phyloP scores from a whole-genome alignment of 2,113 vertebrate species.

The Entomyzon cyanotis region DNA sequence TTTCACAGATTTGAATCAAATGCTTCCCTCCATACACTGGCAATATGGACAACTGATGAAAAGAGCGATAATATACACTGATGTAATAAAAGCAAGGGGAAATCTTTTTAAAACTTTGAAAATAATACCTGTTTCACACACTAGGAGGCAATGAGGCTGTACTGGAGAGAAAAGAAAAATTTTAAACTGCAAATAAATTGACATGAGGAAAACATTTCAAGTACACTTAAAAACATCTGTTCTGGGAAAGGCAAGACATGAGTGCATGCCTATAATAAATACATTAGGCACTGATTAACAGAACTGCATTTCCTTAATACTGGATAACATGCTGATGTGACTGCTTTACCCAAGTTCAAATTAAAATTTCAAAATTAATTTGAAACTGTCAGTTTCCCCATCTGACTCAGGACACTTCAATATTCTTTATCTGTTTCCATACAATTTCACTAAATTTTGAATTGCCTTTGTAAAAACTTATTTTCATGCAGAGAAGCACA shows the following conservation, averaged over 20 bases:
- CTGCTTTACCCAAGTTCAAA: neutral
- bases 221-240: neutral
- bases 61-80: neutral
- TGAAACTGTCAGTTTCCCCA: neutral
- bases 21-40: neutral
- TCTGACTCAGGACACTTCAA: neutral
- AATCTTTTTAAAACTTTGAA: neutral
- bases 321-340: neutral
- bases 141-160: neutral
- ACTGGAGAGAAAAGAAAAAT: neutral
- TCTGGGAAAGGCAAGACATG: neutral
- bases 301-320: neutral
- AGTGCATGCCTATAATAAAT: neutral
- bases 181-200: neutral
- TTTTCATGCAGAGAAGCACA: neutral
- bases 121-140: neutral
- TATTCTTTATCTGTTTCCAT: neutral
- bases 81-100: neutral
- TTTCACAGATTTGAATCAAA: neutral
- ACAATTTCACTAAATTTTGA: neutral
- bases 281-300: neutral
- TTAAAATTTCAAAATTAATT: neutral
- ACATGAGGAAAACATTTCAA: neutral
- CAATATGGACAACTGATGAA: neutral
- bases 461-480: neutral